A percentile compares a stretch with the other conserved stretches of the same genome.
Conservation (phyloP, 2,888 invertebrate genomes). For the Nezara viridula region DNA sequence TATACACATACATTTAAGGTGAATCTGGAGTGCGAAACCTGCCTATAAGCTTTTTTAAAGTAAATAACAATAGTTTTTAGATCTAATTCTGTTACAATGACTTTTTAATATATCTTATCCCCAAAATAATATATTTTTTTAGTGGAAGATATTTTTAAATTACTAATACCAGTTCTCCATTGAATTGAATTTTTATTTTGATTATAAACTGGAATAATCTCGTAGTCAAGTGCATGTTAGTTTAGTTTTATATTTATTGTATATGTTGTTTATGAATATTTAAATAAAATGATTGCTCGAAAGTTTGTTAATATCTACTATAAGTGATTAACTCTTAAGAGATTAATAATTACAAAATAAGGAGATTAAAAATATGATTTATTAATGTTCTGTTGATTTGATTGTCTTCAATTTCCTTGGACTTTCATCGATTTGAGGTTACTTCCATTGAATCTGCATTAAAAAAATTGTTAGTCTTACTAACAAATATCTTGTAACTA, state of each 20-base stretch:
- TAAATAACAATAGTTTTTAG: constrained; percentile 5
- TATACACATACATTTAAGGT: background rate
- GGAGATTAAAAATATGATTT: constrained; percentile 44
- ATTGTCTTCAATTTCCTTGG: background rate
- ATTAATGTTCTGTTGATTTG: constrained; percentile 20
- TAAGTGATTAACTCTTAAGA: constrained; percentile 24
- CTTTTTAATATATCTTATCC: constrained; percentile 32
- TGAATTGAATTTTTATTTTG: constrained; percentile 19
- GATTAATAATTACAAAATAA: constrained; percentile 34
- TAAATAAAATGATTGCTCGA: constrained; percentile 52
- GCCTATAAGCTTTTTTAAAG: background rate
- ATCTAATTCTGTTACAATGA: constrained; percentile 25
- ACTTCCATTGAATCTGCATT: background rate
- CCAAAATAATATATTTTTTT: constrained; percentile 45
- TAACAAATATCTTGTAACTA: too few relatives aligned
- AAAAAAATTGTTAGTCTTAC: too few relatives aligned
- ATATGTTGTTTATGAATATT: constrained; percentile 57
- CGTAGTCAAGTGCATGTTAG: constrained; percentile 54
- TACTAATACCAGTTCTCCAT: constrained; percentile 39
- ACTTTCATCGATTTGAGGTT: background rate
- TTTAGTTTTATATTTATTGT: constrained; percentile 58
- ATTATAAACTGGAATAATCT: constrained; percentile 51
- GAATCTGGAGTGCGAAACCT: background rate
- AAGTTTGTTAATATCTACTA: constrained; percentile 44
- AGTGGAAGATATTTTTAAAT: constrained; percentile 45